Base-by-base conservation (phyloP, 1,140 invertebrate genomes). In the Caenorhabditis briggsae region DNA sequence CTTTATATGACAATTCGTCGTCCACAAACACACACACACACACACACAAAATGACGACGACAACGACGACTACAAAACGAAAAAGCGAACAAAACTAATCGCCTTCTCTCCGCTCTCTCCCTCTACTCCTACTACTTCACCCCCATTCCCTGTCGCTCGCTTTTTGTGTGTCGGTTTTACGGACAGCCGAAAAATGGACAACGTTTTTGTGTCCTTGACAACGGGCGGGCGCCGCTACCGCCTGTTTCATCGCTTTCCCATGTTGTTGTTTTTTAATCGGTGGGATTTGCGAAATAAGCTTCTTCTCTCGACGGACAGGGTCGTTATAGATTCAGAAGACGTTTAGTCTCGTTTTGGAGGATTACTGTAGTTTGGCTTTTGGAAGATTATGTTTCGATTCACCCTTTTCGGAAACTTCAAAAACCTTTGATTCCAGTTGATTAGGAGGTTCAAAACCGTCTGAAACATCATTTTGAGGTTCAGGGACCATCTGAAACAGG, bases 11-110 rank as follows among this genome's bases (percentile, higher is more conserved):
- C 70, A 78, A 78, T 78, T 46, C 46, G 70, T 78, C 33, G 33
- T 78, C 70, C 18, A 78, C 70, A 78, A 78, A 53, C 70, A 46
- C 33, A 33, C 33, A 33, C 18, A 78, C 70, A 78, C 53, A 53
- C 70, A 46, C 33, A 33, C 33, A 33, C 33, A 33, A 33, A 33
- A 33, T 33, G 33, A 33, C 33, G 33, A 33, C 33, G 33, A 33
- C n/a, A n/a, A n/a, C 33, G 33, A 33, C 33, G 33, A 33, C 33
- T 33, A 33, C 33, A 33, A 33, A 33, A 50, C 70, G 46, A 20
- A 46, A 14, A 78, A 78, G 50, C 70, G 70, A 78, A 78, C 70
- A 78, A 78, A 78, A 78, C 70, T 78, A 78, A 78, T 78, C 70
- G 70, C 70, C 70, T 78, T 78, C 70, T 46, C 33, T 46, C n/a